Percentiles rank a stretch among this genome's conserved stretches.
These are phyloP conservation scores for Agrochola lychnidis DNA, from an alignment of 2,888 invertebrate genomes.

Conservation along the genomic window DNA sequence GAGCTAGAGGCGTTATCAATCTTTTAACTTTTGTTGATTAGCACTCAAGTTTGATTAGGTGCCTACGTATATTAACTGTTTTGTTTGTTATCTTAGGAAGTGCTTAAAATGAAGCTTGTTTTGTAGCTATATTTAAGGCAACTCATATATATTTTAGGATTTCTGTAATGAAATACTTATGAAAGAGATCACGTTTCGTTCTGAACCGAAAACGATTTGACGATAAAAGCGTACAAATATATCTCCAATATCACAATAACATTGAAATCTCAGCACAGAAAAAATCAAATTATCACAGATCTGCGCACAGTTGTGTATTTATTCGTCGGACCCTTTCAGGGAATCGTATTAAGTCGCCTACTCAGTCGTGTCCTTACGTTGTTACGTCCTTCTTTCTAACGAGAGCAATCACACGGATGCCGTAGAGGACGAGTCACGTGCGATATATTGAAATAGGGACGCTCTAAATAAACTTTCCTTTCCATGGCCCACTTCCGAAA, in stretches of 20 bases:
- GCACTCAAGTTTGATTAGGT: constrained; percentile 30
- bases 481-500: constrained; percentile 34
- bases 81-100: constrained; percentile 7
- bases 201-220: constrained; percentile 16
- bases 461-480: constrained; percentile 60
- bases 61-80: constrained; percentile 19
- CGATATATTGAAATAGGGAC: constrained; percentile 53
- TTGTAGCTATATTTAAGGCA: background rate
- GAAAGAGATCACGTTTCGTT: constrained; percentile 28
- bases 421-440: constrained; percentile 55
- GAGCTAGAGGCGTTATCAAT: constrained; percentile 48
- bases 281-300: constrained; percentile 34
- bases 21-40: constrained; percentile 47
- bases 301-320: constrained; percentile 40
- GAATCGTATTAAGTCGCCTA: constrained; percentile 35
- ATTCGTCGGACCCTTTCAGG: constrained; percentile 36
- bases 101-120: background rate
- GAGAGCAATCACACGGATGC: constrained; percentile 57
- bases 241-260: constrained; percentile 40
- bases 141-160: background rate
- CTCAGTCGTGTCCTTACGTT: constrained; percentile 34
- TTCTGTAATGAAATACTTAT: background rate
- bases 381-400: constrained; percentile 51
- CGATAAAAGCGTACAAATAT: constrained; percentile 29
- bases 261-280: constrained; percentile 22